Evolutionary conservation across 2,797 vertebrate genomes (phyloP).

Genomic region (Xerus rutilus): DNA sequence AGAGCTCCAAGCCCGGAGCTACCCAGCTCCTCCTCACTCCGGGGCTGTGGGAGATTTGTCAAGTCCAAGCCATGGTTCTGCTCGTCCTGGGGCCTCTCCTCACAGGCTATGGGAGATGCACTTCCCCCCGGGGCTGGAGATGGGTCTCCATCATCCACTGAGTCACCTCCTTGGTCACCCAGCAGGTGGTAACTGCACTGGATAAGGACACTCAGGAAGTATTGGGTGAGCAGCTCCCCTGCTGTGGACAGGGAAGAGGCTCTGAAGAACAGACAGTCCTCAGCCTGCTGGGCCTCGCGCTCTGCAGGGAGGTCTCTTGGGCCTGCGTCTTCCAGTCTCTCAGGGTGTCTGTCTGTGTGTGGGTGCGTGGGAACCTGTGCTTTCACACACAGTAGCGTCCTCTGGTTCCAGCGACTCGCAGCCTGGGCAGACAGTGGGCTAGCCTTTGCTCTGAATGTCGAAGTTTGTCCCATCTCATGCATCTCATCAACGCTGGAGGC

Average conservation of each 20-base stretch:
- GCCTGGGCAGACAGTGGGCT: background rate
- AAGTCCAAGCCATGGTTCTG: background rate
- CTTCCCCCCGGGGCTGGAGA: background rate
- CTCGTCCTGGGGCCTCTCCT: fast-evolving
- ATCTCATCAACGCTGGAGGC: too few species aligned
- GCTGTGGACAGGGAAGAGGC: too few species aligned
- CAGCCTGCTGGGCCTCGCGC: background rate
- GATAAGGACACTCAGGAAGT: background rate
- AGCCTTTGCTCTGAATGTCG: background rate
- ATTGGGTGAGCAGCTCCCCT: background rate
- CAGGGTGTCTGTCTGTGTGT: background rate
- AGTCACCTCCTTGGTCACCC: fast-evolving
- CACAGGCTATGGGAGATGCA: background rate
- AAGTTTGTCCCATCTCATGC: background rate
- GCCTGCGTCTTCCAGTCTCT: background rate
- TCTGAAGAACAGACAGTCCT: fast-evolving
- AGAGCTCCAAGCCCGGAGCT: background rate
- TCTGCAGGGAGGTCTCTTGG: background rate
- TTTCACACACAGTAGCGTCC: background rate
- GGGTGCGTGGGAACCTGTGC: too few species aligned
- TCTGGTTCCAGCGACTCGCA: background rate
- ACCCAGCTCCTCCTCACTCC: background rate
- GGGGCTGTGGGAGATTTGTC: background rate
- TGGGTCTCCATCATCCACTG: background rate
- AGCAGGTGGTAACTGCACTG: background rate